These are phyloP conservation scores for Pristionchus mayeri DNA, from an alignment of 2,888 invertebrate species.

Conservation along the genomic window DNA sequence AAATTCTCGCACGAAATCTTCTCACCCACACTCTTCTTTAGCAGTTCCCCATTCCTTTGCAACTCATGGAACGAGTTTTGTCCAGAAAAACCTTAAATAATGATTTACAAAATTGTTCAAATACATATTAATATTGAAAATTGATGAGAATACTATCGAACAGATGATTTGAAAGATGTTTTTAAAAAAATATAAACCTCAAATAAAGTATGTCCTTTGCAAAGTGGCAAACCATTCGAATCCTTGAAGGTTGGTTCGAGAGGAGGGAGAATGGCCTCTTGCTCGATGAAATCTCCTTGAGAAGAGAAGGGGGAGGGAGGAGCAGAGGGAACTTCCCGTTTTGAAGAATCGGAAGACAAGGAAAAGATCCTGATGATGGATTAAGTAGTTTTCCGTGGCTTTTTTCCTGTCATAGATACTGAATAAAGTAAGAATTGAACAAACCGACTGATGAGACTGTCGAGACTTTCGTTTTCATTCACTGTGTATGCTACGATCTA, in stretches of 20 bases:
- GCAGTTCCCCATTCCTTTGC: background rate
- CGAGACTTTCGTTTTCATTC: constrained; percentile 31
- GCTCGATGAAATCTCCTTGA: background rate
- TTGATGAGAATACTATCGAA: no score
- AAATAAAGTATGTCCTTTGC: no score
- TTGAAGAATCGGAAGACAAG: background rate
- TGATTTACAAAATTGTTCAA: no score
- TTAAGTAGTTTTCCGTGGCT: no score
- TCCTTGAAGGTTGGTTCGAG: constrained; percentile 1
- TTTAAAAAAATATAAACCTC: no score
- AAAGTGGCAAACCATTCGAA: background rate
- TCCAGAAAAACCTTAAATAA: background rate
- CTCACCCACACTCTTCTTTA: background rate
- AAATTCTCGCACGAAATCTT: no score
- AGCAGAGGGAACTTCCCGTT: background rate
- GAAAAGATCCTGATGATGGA: constrained; percentile 14
- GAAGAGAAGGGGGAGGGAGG: background rate
- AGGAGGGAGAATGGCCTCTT: constrained; percentile 9
- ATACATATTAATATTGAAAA: no score
- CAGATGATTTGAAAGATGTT: no score
- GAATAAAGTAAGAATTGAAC: background rate
- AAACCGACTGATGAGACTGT: constrained; percentile 16
- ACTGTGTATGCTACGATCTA: constrained; percentile 7
- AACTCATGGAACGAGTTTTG: background rate
- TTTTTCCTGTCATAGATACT: no score